These are phyloP conservation scores for Phalacrocorax carbo DNA, from an alignment of 2,113 vertebrate genomes.

Conservation along the genomic window DNA sequence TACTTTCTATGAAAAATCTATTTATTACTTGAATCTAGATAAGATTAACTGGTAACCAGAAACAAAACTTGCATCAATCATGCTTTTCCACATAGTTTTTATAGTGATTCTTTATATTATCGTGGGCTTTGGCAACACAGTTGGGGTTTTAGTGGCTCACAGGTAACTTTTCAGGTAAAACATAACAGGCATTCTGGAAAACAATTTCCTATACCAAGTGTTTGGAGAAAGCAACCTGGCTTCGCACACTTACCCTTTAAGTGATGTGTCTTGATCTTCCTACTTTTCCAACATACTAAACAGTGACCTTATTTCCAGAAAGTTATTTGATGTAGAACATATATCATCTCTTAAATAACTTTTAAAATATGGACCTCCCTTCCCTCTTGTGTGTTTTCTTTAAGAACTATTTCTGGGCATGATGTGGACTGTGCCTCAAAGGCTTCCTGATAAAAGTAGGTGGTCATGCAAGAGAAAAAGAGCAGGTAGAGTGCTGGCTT, in stretches of 20 bases:
- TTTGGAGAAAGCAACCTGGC: background rate
- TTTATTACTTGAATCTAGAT: background rate
- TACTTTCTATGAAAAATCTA: background rate
- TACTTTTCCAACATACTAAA: background rate
- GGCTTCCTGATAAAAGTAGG: background rate
- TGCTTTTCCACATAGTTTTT: background rate
- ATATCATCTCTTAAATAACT: background rate
- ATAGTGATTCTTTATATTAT: background rate
- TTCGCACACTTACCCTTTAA: background rate
- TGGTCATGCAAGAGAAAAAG: background rate
- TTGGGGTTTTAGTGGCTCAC: background rate
- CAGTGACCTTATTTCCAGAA: background rate
- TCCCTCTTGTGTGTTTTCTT: background rate
- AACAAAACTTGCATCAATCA: background rate
- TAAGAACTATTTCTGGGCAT: background rate
- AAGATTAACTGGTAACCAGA: background rate
- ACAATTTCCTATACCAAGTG: background rate
- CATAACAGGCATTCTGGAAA: background rate
- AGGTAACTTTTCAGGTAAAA: background rate
- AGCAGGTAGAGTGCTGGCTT: background rate
- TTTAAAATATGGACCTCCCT: background rate
- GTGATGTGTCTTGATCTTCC: background rate
- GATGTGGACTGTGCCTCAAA: background rate
- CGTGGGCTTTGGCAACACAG: background rate
- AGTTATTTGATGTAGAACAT: background rate